Evolutionary conservation across 2,888 invertebrate species (phyloP), one percentile per base, ranked within the genome.

Genomic region (Calliphora vomitoria): DNA sequence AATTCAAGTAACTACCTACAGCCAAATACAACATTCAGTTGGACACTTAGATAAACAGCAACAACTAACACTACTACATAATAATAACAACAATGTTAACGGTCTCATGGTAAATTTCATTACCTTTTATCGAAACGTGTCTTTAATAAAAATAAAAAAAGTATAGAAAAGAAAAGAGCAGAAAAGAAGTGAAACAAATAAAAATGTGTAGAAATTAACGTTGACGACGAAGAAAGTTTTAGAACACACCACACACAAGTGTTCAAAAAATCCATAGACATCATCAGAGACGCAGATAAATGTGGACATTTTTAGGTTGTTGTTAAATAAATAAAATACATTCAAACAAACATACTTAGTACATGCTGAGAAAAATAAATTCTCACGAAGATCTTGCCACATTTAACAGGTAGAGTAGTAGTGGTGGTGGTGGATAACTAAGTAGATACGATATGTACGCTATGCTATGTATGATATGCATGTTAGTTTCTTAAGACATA

Each of bases 251-350:
- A 53, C 66, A 74, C 80, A 80, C 74, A 80, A 74, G 74, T 75
- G 75, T 85, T 81, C 55, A 62, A 10, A 20, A 25, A 13, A 44
- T n/a, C 3, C 50, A 60, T 25, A 60, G 50, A 35, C 44, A 47
- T n/a, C 15, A 20, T n/a, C 13, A 4, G 13, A 53, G 50, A 62
- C 50, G 53, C 31, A 69, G 55, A 71, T 38, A 85, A 82, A 79
- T 75, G 87, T 85, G 82, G 85, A 85, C 87, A 87, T 64, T 82
- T 87, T 82, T 79, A 79, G 82, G 82, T 87, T 87, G 87, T 75
- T 69, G 44, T 44, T 75, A 62, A 80, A 41, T 60, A 79, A 8
- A 35, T 35, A 35, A 62, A 35, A 62, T n/a, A 64, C 38, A n/a
- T 20, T 13, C 41, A 13, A 15, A 50, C 62, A 10, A n/a, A 82